phyloP scores from a whole-genome alignment of 1,140 invertebrate species.

The Saccostrea cuccullata region DNA sequence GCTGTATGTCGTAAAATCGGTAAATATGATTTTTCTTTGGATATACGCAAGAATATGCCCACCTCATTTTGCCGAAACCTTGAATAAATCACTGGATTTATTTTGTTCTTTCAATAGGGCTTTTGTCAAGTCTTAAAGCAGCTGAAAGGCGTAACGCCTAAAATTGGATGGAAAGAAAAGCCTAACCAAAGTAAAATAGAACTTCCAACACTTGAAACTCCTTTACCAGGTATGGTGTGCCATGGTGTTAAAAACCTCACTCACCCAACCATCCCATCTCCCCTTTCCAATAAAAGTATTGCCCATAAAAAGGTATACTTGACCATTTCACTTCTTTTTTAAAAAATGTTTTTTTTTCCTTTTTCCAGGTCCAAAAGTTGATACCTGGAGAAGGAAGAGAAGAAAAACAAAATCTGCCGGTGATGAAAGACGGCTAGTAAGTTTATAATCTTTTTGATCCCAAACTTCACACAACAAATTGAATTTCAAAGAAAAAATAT shows the following conservation, averaged over 20 bases:
- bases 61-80: too few relatives aligned
- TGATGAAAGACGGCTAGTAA: constrained; percentile 37
- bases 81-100: too few relatives aligned
- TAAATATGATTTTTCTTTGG: constrained; percentile 55
- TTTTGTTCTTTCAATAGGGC: constrained; percentile 62
- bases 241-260: too few relatives aligned
- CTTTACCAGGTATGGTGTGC: not conserved
- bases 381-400: constrained; percentile 57
- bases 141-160: constrained; percentile 68
- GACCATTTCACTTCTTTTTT: too few relatives aligned
- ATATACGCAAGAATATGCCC: too few relatives aligned
- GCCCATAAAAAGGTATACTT: too few relatives aligned
- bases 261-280: too few relatives aligned
- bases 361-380: constrained; percentile 66
- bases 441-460: not conserved
- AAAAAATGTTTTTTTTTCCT: too few relatives aligned
- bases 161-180: constrained; percentile 45
- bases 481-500: not conserved
- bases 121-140: constrained; percentile 75
- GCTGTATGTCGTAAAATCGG: constrained; percentile 76
- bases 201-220: constrained; percentile 16
- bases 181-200: constrained; percentile 42
- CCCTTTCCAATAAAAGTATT: too few relatives aligned
- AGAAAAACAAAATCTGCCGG: constrained; percentile 37
- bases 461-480: not conserved